phyloP scores from a whole-genome alignment of 2,113 vertebrate genomes.

The Gymnogyps californianus region DNA sequence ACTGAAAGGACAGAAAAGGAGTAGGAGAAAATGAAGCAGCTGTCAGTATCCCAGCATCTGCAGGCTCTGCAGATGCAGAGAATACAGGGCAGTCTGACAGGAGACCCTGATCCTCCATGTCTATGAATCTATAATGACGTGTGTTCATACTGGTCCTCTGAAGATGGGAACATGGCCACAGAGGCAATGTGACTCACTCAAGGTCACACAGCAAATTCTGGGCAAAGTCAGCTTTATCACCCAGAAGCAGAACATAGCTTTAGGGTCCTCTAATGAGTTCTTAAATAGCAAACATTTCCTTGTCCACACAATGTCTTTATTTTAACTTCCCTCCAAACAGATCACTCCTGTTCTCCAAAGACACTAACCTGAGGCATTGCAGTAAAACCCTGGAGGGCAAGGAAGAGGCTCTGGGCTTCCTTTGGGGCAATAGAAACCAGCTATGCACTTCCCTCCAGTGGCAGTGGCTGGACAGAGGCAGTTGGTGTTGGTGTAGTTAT shows the following conservation, averaged over 20 bases:
- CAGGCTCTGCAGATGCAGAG: neutral
- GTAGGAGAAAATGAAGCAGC: neutral
- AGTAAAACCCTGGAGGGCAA: slow-evolving; percentile 84
- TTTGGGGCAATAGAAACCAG: slow-evolving; percentile 84
- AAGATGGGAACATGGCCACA: neutral
- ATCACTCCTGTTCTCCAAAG: no score
- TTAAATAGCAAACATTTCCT: neutral
- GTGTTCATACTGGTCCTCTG: neutral
- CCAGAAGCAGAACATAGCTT: neutral
- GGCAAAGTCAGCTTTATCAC: neutral
- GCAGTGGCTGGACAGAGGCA: slow-evolving; percentile 92
- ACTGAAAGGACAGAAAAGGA: neutral
- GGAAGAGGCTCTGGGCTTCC: slow-evolving; percentile 83
- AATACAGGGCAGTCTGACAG: neutral
- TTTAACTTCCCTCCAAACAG: neutral
- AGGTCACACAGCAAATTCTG: neutral
- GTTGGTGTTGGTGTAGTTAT: slow-evolving; percentile 92
- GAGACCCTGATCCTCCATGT: neutral
- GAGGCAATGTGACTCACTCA: neutral
- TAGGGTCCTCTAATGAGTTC: no score
- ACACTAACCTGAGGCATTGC: slow-evolving; percentile 80
- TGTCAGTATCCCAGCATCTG: neutral
- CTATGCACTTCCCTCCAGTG: slow-evolving; percentile 85
- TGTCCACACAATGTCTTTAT: neutral
- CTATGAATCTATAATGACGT: neutral